These are phyloP conservation scores for Argynnis bischoffii DNA, from an alignment of 2,888 invertebrate species.

Conservation along the genomic window DNA sequence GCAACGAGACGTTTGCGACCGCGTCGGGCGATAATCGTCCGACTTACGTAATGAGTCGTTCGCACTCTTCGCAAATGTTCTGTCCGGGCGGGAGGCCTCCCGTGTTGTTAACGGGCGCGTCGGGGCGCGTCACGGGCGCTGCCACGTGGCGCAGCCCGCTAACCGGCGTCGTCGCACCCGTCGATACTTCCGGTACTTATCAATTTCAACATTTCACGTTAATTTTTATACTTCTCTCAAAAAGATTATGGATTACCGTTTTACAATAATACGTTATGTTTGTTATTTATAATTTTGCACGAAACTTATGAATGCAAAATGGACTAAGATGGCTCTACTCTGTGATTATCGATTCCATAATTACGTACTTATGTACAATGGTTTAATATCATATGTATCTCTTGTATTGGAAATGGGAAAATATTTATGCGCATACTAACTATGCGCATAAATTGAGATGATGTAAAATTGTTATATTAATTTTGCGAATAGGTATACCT, in stretches of 20 bases:
- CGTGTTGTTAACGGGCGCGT: constrained; percentile 84
- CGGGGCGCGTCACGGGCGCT: constrained; percentile 87
- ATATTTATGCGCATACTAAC: too few relatives aligned
- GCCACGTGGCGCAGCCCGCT: constrained; percentile 87
- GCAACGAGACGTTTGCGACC: constrained; percentile 75
- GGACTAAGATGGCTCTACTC: too few relatives aligned
- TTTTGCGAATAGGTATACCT: constrained; percentile 74
- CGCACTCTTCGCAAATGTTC: constrained; percentile 98
- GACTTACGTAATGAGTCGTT: constrained; percentile 98
- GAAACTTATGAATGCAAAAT: too few relatives aligned
- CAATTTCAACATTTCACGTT: constrained; percentile 21
- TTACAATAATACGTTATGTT: too few relatives aligned
- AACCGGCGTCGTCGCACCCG: constrained; percentile 71
- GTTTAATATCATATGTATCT: too few relatives aligned
- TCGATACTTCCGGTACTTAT: constrained; percentile 49
- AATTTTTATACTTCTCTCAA: neutral
- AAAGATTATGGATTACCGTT: too few relatives aligned
- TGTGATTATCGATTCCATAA: too few relatives aligned
- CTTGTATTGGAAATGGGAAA: too few relatives aligned
- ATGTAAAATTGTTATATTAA: too few relatives aligned
- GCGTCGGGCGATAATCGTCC: constrained; percentile 85
- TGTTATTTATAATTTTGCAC: neutral
- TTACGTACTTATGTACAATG: too few relatives aligned
- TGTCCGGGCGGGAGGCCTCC: constrained; percentile 92
- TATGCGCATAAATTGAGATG: too few relatives aligned